Percentiles rank a stretch among this genome's conserved stretches.
These are phyloP conservation scores for Centropyge bicolor DNA, from an alignment of 2,797 vertebrate genomes.

Conservation along the genomic window DNA sequence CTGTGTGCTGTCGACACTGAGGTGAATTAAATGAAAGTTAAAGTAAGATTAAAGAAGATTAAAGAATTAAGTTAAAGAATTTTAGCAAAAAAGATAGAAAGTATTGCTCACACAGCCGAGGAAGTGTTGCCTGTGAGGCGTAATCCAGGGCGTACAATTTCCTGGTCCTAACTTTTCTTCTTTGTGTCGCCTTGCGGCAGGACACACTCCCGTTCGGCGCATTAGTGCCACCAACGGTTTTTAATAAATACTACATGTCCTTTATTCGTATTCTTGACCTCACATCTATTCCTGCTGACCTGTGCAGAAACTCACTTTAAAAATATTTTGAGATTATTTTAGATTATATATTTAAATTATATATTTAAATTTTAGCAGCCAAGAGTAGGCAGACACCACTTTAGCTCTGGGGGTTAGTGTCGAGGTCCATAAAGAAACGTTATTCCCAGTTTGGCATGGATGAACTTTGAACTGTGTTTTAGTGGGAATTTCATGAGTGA, in stretches of 20 bases:
- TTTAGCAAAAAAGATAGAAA: accelerated
- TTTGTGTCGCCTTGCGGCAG: background rate
- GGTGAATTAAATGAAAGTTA: accelerated
- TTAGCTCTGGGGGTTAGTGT: background rate
- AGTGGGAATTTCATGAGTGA: no score
- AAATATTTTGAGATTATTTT: no score
- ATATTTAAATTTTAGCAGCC: no score
- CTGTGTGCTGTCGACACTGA: accelerated
- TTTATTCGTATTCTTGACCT: background rate
- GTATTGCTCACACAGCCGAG: accelerated
- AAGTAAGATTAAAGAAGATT: no score
- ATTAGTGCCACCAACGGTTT: conserved; percentile 6
- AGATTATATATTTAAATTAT: no score
- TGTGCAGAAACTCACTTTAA: background rate
- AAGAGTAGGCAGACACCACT: background rate
- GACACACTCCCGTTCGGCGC: background rate
- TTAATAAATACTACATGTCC: conserved; percentile 2
- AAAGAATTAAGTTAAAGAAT: no score
- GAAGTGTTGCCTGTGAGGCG: background rate
- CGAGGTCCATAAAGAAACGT: background rate
- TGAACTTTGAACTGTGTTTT: background rate
- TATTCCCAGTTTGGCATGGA: background rate
- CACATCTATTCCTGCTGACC: background rate
- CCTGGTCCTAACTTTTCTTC: background rate
- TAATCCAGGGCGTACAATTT: accelerated